Base-by-base conservation (phyloP, 1,140 invertebrate species). In the Hyposmocoma kahamanoa region DNA sequence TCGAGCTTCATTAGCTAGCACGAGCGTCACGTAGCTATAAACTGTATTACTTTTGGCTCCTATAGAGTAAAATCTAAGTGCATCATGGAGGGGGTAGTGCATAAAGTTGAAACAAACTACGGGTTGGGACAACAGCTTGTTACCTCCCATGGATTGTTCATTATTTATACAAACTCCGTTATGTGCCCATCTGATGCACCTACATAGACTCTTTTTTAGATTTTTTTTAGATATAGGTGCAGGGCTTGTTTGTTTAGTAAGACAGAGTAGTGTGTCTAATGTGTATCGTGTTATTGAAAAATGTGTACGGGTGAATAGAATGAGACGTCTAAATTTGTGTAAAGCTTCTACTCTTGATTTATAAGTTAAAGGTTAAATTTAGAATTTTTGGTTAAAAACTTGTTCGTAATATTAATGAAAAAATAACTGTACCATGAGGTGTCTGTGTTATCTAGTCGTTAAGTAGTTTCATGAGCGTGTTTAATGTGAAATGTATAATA, bases 31-130 rank as follows among this genome's bases (percentile, higher is more conserved):
- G n/a, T n/a, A n/a, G n/a, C n/a, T n/a, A n/a, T n/a, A n/a, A n/a
- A n/a, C n/a, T n/a, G n/a, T n/a, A n/a, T 26, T 26, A 26, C 24
- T 26, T 26, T 26, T 26, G 24, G 11, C 24, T 26, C 11, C 24
- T 6, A 5, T 11, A 11, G 10, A 36, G 32, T 36, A 36, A 17
- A 36, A 36, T 36, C 32, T 36, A 18, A 42, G 34, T 52, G 42
- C 42, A 51, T 44, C 30, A 21, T 34, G 50, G 46, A 46, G 55
- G 15, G 57, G 50, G 55, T 46, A 54, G 62, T 67, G 67, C 64
- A 65, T 65, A 70, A 69, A 72, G 42, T 70, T 72, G 66, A 73
- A 73, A 67, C 71, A 72, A 70, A 61, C 68, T 70, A 72, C 61
- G 53, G 56, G 43, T 48, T n/a, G 20, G 49, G 24, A 36, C 32